A percentile compares a stretch with the other conserved stretches of the same genome.
phyloP scores from a whole-genome alignment of 2,888 invertebrate genomes.

The Ophion obscuratus region DNA sequence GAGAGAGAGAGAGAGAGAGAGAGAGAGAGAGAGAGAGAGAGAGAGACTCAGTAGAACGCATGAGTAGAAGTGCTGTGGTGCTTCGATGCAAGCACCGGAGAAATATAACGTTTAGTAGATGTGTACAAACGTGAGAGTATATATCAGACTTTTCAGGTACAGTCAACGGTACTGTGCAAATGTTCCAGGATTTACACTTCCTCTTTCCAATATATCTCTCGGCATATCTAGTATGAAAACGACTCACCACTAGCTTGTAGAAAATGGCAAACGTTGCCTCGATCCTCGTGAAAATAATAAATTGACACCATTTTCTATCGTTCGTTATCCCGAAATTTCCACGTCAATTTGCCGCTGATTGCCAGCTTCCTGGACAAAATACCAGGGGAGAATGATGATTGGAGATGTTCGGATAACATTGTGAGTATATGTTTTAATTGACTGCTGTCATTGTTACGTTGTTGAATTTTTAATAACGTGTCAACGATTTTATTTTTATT shows the following conservation, averaged over 20 bases:
- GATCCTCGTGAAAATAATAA: neutral
- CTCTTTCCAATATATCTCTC: neutral
- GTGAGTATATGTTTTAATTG: neutral
- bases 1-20: slow-evolving; percentile 31
- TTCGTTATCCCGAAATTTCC: neutral
- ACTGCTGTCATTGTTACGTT: neutral
- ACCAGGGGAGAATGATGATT: neutral
- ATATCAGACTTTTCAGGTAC: slow-evolving; percentile 2
- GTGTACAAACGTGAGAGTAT: neutral
- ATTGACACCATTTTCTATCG: neutral
- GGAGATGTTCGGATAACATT: neutral
- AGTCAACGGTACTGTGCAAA: neutral
- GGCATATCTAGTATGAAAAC: neutral
- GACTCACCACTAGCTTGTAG: neutral
- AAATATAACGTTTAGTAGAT: slow-evolving; percentile 51
- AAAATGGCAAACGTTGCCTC: neutral
- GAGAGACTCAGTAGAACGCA: slow-evolving; percentile 48
- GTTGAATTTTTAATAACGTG: neutral
- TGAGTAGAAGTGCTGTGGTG: slow-evolving; percentile 39
- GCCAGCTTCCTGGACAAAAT: neutral
- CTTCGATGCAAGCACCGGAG: slow-evolving; percentile 51
- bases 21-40: slow-evolving; percentile 6
- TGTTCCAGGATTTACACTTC: neutral
- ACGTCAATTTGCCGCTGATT: neutral
- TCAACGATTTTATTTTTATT: neutral